These are phyloP conservation scores for Araneus ventricosus DNA, from an alignment of 1,140 invertebrate genomes.

Conservation along the genomic window DNA sequence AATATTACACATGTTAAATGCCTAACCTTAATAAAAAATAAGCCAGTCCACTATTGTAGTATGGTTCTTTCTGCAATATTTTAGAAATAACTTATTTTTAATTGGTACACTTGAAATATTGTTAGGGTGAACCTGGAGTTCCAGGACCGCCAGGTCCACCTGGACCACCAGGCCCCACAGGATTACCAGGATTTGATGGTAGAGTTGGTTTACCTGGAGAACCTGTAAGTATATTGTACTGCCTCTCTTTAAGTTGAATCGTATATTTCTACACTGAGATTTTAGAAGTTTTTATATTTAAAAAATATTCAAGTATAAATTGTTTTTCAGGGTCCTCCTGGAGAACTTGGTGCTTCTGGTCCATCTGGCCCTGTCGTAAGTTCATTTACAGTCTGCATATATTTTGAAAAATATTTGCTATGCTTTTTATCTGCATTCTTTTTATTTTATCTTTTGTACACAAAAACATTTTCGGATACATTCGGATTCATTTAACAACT, in stretches of 20 bases:
- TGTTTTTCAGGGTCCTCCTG: conserved; percentile 62
- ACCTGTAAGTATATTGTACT: conserved; percentile 73
- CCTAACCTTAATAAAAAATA: too few species aligned
- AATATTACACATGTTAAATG: too few species aligned
- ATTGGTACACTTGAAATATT: too few species aligned
- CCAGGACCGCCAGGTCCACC: conserved; percentile 87
- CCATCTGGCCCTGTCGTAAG: conserved; percentile 76
- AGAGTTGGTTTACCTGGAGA: conserved; percentile 80
- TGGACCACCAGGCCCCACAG: conserved; percentile 88
- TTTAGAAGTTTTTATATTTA: background rate
- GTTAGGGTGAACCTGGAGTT: conserved; percentile 92
- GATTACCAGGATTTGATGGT: conserved; percentile 91
- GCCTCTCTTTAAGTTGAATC: too few species aligned
- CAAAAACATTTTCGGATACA: too few species aligned
- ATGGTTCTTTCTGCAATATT: too few species aligned
- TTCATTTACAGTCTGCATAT: background rate
- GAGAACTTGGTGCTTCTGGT: conserved; percentile 75
- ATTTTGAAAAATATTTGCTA: background rate
- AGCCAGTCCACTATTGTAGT: too few species aligned
- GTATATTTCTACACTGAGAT: background rate
- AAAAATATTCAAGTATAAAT: background rate
- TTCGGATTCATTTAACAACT: too few species aligned
- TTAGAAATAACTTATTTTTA: too few species aligned
- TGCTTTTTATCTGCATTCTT: too few species aligned
- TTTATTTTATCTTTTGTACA: too few species aligned